phyloP scores from a whole-genome alignment of 2,113 vertebrate species.

The Cricetomys ansorgei region DNA sequence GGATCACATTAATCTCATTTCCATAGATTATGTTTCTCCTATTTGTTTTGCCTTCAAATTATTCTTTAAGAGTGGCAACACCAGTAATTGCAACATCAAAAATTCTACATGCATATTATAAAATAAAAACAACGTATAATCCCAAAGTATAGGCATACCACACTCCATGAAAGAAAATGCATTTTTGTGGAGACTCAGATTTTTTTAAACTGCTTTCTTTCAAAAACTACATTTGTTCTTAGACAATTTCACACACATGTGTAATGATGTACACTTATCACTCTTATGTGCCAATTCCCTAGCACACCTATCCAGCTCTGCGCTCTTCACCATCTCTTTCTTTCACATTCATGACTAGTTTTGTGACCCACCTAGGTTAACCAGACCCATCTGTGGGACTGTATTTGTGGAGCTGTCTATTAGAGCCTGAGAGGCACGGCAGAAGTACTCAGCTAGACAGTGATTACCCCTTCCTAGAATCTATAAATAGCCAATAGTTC shows the following conservation, averaged over 20 bases:
- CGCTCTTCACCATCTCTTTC: background rate
- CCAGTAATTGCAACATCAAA: background rate
- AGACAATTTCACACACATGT: background rate
- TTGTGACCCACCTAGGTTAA: too few relatives aligned
- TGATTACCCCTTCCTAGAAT: background rate
- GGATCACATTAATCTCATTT: constrained; percentile 43
- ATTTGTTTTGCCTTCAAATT: background rate
- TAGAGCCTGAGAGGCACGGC: background rate
- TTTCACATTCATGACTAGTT: background rate
- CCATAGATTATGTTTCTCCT: background rate
- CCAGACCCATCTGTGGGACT: background rate
- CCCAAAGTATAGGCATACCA: background rate
- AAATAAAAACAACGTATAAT: background rate
- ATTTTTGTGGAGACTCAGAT: background rate
- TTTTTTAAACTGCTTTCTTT: background rate
- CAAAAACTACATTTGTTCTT: background rate
- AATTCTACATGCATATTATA: background rate
- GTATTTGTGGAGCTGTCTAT: background rate
- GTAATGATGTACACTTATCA: too few relatives aligned
- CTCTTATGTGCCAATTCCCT: too few relatives aligned
- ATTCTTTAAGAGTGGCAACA: background rate
- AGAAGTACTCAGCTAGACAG: background rate
- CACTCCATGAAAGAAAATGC: background rate
- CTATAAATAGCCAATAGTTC: background rate
- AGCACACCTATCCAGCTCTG: too few relatives aligned